Evolutionary conservation across 64 coral and sea anemone genomes (phyloP).

Genomic region (Dendrophyllia cribrosa): DNA sequence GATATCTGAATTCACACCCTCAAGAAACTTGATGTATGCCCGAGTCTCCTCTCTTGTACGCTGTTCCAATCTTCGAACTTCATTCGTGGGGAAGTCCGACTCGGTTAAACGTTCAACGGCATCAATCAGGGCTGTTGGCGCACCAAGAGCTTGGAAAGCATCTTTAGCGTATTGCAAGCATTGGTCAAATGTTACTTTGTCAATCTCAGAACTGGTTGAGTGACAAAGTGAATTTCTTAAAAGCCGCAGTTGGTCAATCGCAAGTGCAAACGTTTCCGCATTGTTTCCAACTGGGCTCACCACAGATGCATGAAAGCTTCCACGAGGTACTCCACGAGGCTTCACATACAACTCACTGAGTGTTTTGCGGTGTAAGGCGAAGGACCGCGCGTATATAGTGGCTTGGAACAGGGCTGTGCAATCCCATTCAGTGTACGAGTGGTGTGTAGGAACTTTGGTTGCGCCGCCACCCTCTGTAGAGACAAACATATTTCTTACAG

Average conservation of each 20-base stretch:
- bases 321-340: not conserved
- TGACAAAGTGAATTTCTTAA: conserved; percentile 21
- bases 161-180: conserved; percentile 5
- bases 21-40: not conserved
- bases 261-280: conserved; percentile 9
- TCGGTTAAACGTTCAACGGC: not conserved
- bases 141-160: conserved; percentile 14
- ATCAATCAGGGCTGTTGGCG: not conserved
- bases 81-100: conserved; percentile 24
- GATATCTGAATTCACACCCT: not conserved
- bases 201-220: not conserved
- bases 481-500: conserved; percentile 4
- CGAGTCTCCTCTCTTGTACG: not conserved
- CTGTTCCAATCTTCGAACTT: not conserved
- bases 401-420: conserved; percentile 21
- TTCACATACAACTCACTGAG: not conserved
- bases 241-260: conserved; percentile 27
- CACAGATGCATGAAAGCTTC: conserved; percentile 6
- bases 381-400: conserved; percentile 7
- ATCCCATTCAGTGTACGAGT: not conserved
- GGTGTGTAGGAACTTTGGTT: not conserved
- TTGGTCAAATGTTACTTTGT: not conserved
- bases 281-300: not conserved
- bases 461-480: not conserved
- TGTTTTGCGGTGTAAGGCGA: not conserved